Conservation (phyloP, 2,797 vertebrate genomes). For the Trichosurus vulpecula region DNA sequence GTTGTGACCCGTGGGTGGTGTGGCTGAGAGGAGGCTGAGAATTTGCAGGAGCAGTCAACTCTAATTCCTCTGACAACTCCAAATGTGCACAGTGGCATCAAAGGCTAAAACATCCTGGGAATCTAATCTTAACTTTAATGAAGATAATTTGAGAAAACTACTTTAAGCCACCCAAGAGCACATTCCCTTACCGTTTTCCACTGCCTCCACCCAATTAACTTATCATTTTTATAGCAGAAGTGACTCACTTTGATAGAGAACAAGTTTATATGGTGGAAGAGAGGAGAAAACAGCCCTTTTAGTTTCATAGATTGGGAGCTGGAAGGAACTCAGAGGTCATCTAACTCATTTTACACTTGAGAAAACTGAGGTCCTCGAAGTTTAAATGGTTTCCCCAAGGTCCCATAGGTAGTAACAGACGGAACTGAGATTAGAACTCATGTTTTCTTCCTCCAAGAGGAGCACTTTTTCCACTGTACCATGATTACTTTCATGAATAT, state of each 20-base stretch:
- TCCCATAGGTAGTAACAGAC: not conserved
- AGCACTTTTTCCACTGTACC: not conserved
- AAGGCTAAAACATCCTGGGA: constrained; percentile 48
- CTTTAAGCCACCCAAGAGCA: constrained; percentile 19
- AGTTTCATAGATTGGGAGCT: not conserved
- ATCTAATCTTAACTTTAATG: constrained; percentile 53
- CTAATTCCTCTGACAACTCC: constrained; percentile 64
- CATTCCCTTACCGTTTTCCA: not conserved
- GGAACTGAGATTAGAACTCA: not conserved
- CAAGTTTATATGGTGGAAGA: not conserved
- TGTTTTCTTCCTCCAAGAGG: not conserved
- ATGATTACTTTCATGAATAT: not conserved
- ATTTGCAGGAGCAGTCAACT: constrained; percentile 53
- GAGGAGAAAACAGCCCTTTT: not conserved
- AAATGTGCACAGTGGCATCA: constrained; percentile 61
- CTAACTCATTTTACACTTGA: not conserved
- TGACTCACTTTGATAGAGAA: constrained; percentile 36
- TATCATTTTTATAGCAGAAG: constrained; percentile 46
- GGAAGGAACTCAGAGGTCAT: not conserved
- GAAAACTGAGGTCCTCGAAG: not conserved
- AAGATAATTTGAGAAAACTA: constrained; percentile 53
- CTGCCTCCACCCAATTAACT: constrained; percentile 31
- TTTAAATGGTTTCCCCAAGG: not conserved
- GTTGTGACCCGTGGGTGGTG: not conserved
- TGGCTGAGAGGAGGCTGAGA: not conserved